Percentiles rank a stretch among this genome's conserved stretches.
These are phyloP conservation scores for Hyaena hyaena DNA, from an alignment of 2,113 vertebrate genomes.

Conservation along the genomic window DNA sequence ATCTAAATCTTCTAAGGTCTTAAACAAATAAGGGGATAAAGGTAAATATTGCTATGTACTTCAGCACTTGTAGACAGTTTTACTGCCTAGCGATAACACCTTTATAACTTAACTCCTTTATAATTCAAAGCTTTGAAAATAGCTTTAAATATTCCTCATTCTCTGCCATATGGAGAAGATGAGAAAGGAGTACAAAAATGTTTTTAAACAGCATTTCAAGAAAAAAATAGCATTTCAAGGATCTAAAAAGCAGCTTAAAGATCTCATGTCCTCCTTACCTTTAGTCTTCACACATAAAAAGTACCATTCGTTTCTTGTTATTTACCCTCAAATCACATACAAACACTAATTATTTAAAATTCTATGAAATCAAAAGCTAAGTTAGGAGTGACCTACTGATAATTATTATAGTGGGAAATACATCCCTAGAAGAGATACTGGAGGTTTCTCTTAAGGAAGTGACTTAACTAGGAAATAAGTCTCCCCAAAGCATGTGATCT, in stretches of 20 bases:
- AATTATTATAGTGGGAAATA: neutral
- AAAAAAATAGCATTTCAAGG: neutral
- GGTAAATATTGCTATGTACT: neutral
- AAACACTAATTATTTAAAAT: constrained; percentile 12
- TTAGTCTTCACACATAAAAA: neutral
- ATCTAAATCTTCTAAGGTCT: neutral
- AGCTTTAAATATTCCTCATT: neutral
- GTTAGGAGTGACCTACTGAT: neutral
- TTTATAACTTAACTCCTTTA: neutral
- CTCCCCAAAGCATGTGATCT: constrained; percentile 43
- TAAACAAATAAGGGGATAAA: neutral
- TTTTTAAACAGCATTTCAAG: constrained; percentile 10
- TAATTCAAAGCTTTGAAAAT: neutral
- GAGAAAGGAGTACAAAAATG: neutral
- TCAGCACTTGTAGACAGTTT: neutral
- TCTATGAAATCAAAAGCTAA: neutral
- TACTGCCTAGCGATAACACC: neutral
- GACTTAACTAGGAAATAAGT: constrained; percentile 7
- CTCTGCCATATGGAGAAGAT: neutral
- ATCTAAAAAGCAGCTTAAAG: neutral
- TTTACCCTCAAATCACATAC: constrained; percentile 18
- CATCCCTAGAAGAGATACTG: neutral
- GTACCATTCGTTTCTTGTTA: neutral
- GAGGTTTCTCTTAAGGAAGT: neutral
- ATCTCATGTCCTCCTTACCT: neutral